Evolutionary conservation across 2,113 vertebrate genomes (phyloP).

Genomic region (Lota lota): DNA sequence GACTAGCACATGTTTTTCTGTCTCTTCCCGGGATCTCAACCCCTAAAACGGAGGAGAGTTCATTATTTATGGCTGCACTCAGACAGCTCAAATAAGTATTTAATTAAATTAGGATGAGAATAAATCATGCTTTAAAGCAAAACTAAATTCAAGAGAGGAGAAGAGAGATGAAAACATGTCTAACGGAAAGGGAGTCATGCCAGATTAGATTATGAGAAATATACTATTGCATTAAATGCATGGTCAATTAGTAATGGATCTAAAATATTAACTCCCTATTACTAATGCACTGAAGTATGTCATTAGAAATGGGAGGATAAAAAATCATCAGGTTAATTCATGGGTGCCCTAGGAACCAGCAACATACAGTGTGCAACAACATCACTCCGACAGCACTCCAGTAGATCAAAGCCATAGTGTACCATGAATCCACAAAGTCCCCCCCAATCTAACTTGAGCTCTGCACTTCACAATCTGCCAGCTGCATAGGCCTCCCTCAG

Average conservation of each 20-base stretch:
- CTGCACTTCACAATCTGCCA: conserved; percentile 46
- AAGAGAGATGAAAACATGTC: conserved; percentile 8
- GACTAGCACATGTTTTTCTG: conserved; percentile 22
- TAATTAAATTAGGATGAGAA: conserved; percentile 45
- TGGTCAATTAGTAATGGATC: too few relatives aligned
- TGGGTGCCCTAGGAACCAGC: too few relatives aligned
- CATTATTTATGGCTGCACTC: conserved; percentile 41
- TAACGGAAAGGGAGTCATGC: neutral
- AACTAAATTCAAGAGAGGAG: conserved; percentile 26
- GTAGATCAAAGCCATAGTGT: conserved; percentile 8
- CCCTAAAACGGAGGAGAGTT: conserved; percentile 36
- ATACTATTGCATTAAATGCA: too few relatives aligned
- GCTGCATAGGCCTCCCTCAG: conserved; percentile 59
- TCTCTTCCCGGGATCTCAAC: neutral
- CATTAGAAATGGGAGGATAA: too few relatives aligned
- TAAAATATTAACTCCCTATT: too few relatives aligned
- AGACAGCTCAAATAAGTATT: conserved; percentile 47
- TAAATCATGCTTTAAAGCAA: conserved; percentile 33
- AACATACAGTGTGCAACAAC: neutral
- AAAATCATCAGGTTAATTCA: too few relatives aligned
- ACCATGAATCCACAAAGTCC: conserved; percentile 4
- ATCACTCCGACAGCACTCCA: neutral
- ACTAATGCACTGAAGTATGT: too few relatives aligned
- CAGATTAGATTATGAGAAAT: too few relatives aligned
- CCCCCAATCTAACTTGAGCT: conserved; percentile 19